Base-by-base conservation (phyloP, 2,888 invertebrate genomes). In the Gnatocerus cornutus region DNA sequence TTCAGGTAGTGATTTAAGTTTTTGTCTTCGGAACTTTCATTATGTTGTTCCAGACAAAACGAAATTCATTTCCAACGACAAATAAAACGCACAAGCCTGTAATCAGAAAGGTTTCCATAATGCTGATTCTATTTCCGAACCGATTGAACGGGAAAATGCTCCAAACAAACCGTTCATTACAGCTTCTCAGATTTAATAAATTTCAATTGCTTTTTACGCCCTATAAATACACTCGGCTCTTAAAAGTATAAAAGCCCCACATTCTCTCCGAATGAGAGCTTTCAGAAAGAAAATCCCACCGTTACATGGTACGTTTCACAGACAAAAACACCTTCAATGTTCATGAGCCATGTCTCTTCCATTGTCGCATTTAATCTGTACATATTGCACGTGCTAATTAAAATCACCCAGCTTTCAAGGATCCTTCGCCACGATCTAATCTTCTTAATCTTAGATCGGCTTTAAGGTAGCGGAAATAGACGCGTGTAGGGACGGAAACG, bases 381-480 rank as follows among this genome's bases (percentile, higher is more conserved):
- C 43, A 56, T 56, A 56, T 61, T 61, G 48, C 33, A 56, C 27
- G 48, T 45, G 58, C 43, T 62, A 62, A 68, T 68, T 68, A 61
- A 53, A 68, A 68, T 68, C 68, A 52, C 10, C 27, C 43, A 41
- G 37, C 61, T 62, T 39, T 41, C 50, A 37, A 29, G 58, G 33
- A 48, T 58, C 59, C 48, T 14, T 43, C 55, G 59, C 67, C 65
- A 30, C 52, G 61, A 65, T 70, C 48, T 66, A 66, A 70, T 70
- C 70, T 62, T 39, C 66, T 61, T 70, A 70, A 70, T 70, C 70
- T 70, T 12, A 58, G 64, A 68, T 68, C 53, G 62, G 71, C 62
- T 67, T 67, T 71, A 68, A 68, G 63, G 68, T 53, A 50, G 59
- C 68, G 63, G 71, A 68, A 71, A 71, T 63, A 64, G 71, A 64